phyloP scores from a whole-genome alignment of 2,797 vertebrate genomes.

The Borostomias antarcticus region DNA sequence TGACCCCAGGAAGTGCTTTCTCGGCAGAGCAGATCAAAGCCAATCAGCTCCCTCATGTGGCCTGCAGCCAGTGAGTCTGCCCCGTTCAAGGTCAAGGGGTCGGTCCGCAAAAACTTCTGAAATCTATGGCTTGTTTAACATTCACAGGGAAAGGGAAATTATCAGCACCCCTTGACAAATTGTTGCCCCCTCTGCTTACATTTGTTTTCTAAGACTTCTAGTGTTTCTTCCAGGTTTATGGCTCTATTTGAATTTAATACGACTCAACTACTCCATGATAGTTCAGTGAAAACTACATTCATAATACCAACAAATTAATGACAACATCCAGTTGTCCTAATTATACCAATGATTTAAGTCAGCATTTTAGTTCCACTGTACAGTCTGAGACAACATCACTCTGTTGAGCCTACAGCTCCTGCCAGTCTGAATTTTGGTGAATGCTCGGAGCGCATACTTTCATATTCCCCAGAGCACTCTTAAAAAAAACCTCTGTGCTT shows the following conservation, averaged over 20 bases:
- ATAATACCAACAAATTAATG: background rate
- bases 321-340: too few relatives aligned
- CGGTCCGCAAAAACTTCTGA: constrained; percentile 63
- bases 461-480: constrained; percentile 66
- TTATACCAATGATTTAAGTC: background rate
- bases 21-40: constrained; percentile 77
- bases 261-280: too few relatives aligned
- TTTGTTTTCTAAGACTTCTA: constrained; percentile 22
- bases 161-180: constrained; percentile 71
- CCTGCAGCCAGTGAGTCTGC: constrained; percentile 74
- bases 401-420: constrained; percentile 57
- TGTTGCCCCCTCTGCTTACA: constrained; percentile 48
- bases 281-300: background rate
- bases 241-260: background rate
- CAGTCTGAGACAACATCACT: constrained; percentile 43
- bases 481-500: constrained; percentile 51
- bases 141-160: constrained; percentile 71
- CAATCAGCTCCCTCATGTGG: constrained; percentile 75
- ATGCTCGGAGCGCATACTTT: constrained; percentile 70
- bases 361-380: constrained; percentile 45
- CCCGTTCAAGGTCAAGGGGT: constrained; percentile 70
- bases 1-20: constrained; percentile 80
- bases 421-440: constrained; percentile 59
- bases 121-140: constrained; percentile 71
- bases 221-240: background rate